Base-by-base conservation (phyloP, 2,888 invertebrate genomes). In the Lymantria monacha region DNA sequence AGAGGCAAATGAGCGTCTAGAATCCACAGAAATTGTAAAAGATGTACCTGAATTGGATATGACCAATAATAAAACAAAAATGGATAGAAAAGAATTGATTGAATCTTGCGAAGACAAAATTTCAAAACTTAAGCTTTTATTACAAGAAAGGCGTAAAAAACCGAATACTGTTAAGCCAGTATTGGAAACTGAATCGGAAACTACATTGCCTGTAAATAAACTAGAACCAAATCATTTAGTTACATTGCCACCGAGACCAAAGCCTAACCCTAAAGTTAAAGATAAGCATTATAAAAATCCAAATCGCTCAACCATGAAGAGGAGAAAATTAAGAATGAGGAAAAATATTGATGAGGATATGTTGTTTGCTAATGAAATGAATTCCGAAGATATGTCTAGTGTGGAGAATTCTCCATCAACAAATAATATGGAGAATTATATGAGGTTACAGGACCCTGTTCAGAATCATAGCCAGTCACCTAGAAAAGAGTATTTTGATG, bases 101-200 rank as follows among this genome's bases (percentile, higher is more conserved):
- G 61, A 76, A 9, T 74, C 83, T 0, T 89, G 90, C 46, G 88
- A 89, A 55, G 87, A 87, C 45, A 90, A 89, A 66, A 56, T 89
- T 10, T 76, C 62, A n/a, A 76, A 74, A 59, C 57, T 89, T 12
- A 88, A 87, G 55, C 76, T 79, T 0, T 60, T 88, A 13, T 61
- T 87, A 7, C 70, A 76, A 61, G 69, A 73, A 31, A 77, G 74
- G 57, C 63, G 63, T 31, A 76, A 64, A 42, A 74, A 75, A 31
- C 7, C 46, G 0, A 61, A 51, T 45, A 42, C 12, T 9, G 30
- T 30, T 38, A 30, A 30, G 12, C 22, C 45, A 2, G 31, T 14
- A 8, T 12, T 38, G n/a, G 38, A 38, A 38, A 7, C 38, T 11
- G 42, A 15, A 50, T 10, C 37, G 0, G 14, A 30, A 9, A 10